Evolutionary conservation across 2,113 vertebrate genomes (phyloP), one percentile per base, ranked within the genome.

Genomic region (Turnix velox): DNA sequence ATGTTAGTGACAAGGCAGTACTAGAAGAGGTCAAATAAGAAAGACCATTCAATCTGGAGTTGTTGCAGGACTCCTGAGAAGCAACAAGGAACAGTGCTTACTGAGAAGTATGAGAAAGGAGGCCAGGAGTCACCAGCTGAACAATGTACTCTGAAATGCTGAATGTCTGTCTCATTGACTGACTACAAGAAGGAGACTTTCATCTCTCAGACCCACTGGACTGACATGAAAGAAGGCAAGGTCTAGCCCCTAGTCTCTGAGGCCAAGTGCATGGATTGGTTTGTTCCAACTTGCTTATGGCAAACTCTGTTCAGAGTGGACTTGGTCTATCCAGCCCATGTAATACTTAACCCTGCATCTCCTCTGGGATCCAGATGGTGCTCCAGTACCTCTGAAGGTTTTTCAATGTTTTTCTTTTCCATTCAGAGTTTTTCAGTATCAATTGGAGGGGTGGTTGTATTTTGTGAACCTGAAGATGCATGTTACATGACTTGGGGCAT

Each of bases 21-120:
- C 54, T 78, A 54, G 58, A 80, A 87, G 58, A 82, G 71, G 62
- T 92, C 92, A 95, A 58, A 72, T 89, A 92, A 72, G 49, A 92
- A 79, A 93, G 49, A 25, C 1, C 7, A 52, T 73, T 48, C 54
- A 66, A 61, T 63, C 37, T 4, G 4, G 65, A 72, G 48, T 55
- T 55, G 52, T 84, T 72, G n/a, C 2, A 1, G 37, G 61, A 52
- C 63, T 88, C 42, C 45, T 30, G 45, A 72, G 59, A 86, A 81
- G 43, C 54, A 68, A 59, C 30, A 42, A 90, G 46, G 72, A 88
- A 5, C 58, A 59, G 14, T 0, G 1, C 43, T 88, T 81, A 43
- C 52, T 2, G 4, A n/a, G 27, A 71, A 79, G 52, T 72, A 84
- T 0, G 1, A 51, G 63, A 91, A 92, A 46, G 72, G 54, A 66